Evolutionary conservation across 2,113 vertebrate genomes (phyloP).

Genomic region (Lamprologus lemairii): DNA sequence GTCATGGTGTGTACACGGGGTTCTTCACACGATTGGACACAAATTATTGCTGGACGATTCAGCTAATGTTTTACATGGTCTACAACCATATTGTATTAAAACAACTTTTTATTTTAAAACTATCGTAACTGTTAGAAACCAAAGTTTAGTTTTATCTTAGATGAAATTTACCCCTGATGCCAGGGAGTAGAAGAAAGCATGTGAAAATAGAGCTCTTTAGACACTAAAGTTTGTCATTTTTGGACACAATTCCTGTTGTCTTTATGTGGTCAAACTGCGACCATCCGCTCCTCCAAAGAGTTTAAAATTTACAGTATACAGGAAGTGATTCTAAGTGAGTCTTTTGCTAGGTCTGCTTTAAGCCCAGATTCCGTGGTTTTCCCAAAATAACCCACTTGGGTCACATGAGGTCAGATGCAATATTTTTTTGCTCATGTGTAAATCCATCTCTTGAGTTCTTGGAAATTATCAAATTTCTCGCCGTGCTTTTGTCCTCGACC

Average conservation of each 20-base stretch:
- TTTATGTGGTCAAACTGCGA: background rate
- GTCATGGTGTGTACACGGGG: background rate
- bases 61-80: background rate
- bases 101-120: background rate
- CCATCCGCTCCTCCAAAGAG: background rate
- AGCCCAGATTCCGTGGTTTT: background rate
- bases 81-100: background rate
- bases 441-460: slow-evolving; percentile 30
- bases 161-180: background rate
- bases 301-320: background rate
- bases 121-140: background rate
- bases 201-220: background rate
- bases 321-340: background rate
- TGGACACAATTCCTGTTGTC: background rate
- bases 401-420: slow-evolving; percentile 9
- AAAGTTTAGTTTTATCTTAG: background rate
- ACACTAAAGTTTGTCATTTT: background rate
- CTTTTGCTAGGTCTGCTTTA: background rate
- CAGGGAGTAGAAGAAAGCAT: background rate
- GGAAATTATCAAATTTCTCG: slow-evolving; percentile 22
- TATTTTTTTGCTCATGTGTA: slow-evolving; percentile 9
- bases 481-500: background rate
- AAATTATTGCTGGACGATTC: background rate
- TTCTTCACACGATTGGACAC: background rate
- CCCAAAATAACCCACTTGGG: background rate